These are phyloP conservation scores for Myotis lucifugus DNA, from an alignment of 2,113 vertebrate species.

Conservation along the genomic window DNA sequence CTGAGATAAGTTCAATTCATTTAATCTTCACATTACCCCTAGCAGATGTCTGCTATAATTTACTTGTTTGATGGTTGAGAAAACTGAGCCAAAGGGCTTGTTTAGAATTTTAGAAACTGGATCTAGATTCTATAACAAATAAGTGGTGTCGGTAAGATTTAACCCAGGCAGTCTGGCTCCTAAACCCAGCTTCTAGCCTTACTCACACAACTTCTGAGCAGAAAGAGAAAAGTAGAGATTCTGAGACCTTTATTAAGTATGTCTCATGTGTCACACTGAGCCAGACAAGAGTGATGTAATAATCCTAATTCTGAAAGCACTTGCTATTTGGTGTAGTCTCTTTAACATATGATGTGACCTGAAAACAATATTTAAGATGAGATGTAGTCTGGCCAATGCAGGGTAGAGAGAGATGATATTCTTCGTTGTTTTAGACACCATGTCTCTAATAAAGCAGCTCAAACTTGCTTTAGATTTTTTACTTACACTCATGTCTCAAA, in stretches of 20 bases:
- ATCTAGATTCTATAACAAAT: neutral
- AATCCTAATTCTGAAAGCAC: neutral
- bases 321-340: neutral
- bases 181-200: neutral
- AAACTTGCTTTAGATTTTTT: neutral
- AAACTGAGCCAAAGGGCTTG: neutral
- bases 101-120: neutral
- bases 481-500: neutral
- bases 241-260: neutral
- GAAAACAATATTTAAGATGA: neutral
- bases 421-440: neutral
- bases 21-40: neutral
- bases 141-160: neutral
- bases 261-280: neutral
- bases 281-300: neutral
- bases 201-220: neutral
- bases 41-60: neutral
- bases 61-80: neutral
- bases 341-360: neutral
- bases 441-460: neutral
- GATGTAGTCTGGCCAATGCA: neutral
- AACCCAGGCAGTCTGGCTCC: neutral
- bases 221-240: neutral
- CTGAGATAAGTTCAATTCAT: neutral
- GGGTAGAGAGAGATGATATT: neutral